Evolutionary conservation across 35 echinoderm and acorn worm species (phyloP).

Genomic region (Diadema setosum): DNA sequence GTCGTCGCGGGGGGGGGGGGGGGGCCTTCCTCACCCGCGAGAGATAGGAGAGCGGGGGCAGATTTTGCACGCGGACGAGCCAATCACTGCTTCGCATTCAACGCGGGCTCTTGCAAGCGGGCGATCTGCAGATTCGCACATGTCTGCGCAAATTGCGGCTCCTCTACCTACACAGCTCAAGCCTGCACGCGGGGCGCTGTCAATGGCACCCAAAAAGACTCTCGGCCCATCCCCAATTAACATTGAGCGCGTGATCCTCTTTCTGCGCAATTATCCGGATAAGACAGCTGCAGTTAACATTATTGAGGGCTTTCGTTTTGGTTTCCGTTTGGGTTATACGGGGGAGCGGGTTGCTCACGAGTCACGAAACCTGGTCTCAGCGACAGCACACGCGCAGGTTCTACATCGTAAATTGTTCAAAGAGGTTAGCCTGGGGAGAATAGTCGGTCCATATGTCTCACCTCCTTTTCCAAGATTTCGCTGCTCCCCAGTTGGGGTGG

Average conservation of each 20-base stretch:
- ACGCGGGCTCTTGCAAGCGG: too few species aligned
- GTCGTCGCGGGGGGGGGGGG: too few species aligned
- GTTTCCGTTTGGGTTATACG: not conserved
- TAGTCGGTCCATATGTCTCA: not conserved
- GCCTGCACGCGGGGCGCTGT: not conserved
- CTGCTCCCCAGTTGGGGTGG: constrained; percentile 12
- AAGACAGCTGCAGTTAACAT: not conserved
- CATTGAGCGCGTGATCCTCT: not conserved
- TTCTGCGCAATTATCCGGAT: not conserved
- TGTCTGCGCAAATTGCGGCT: not conserved
- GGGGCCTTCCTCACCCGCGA: not conserved
- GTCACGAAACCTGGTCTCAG: not conserved
- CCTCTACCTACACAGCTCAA: not conserved
- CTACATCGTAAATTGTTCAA: not conserved
- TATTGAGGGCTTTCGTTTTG: not conserved
- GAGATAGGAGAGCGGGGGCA: not conserved
- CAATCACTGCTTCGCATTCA: too few species aligned
- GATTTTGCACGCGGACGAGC: not conserved
- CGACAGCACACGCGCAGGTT: not conserved
- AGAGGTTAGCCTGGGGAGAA: not conserved
- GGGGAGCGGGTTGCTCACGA: not conserved
- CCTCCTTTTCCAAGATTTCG: not conserved
- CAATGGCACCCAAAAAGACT: not conserved
- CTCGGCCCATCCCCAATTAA: not conserved
- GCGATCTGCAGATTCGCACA: not conserved